Evolutionary conservation across 2,797 vertebrate genomes (phyloP), one percentile per base, ranked within the genome.

Genomic region (Antrozous pallidus): DNA sequence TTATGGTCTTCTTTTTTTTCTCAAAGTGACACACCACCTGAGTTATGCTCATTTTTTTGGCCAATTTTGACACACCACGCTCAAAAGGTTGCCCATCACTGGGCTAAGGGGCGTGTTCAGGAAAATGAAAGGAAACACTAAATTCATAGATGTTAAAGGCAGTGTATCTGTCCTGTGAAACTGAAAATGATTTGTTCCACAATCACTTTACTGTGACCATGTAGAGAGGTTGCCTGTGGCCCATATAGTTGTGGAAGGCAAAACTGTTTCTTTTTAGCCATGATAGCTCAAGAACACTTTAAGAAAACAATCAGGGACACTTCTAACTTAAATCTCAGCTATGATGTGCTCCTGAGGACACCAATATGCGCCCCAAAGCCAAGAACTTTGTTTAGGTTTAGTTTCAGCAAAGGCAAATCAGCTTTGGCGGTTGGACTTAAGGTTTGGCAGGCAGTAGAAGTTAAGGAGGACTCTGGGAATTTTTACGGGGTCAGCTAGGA

Each of bases 361-460:
- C 24, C 6, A 9, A 1, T 16, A 18, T 28, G 47, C 8, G 1
- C 0, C 49, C 56, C 8, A 22, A 31, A 71, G 26, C 31, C 28
- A 47, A 42, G 40, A 73, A 58, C 18, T 73, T 79, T 36, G 17
- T 24, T 51, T 28, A 58, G 74, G 33, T 88, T 91, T 63, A 16
- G 36, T 81, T 58, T 94, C 36, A 17, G 22, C 63, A 18, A 79
- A 88, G 61, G 36, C 26, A 71, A 85, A 47, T 54, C 0, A 7
- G 47, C 38, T 93, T 93, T 73, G 61, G 33, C 80, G 40, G 92
- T 38, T 63, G 85, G 73, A 42, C 73, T 75, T 88, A 88, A 84
- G 85, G 91, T 54, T 65, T 81, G 71, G 33, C 6, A 42, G 86
- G 74, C 36, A 45, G 11, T 3, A 75, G 74, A 78, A 87, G 73